Percentiles rank a stretch among this genome's conserved stretches.
Conservation (phyloP, 2,888 invertebrate species). For the Nowickia ferox region DNA sequence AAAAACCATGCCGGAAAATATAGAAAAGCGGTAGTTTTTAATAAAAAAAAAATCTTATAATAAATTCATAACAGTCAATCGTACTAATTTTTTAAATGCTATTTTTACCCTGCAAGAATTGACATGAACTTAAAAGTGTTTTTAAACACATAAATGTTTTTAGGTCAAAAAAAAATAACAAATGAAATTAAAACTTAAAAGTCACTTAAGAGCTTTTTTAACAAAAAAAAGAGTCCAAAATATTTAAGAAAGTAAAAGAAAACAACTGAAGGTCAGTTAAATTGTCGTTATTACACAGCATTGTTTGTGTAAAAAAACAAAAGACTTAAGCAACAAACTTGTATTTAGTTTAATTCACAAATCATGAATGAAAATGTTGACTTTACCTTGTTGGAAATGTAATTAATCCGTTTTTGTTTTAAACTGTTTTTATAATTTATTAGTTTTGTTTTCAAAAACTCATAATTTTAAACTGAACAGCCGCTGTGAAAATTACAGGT, state of each 20-base stretch:
- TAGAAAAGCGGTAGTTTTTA: constrained; percentile 63
- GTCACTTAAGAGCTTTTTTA: neutral
- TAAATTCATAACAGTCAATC: constrained; percentile 65
- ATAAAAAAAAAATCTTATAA: constrained; percentile 34
- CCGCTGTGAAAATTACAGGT: neutral
- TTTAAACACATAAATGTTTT: constrained; percentile 31
- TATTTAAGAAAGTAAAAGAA: constrained; percentile 36
- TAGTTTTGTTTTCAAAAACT: constrained; percentile 2
- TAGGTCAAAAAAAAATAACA: constrained; percentile 27
- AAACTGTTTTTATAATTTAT: neutral
- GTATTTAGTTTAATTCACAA: neutral
- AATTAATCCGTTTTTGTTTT: constrained; percentile 41
- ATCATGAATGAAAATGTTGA: neutral
- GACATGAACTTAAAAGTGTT: neutral
- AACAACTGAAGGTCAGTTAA: constrained; percentile 48
- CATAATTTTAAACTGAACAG: constrained; percentile 36
- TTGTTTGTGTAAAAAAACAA: constrained; percentile 67
- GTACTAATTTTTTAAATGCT: constrained; percentile 50
- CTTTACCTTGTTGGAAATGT: constrained; percentile 39
- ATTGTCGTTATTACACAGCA: neutral
- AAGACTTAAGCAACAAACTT: constrained; percentile 76
- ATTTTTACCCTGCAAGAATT: constrained; percentile 3
- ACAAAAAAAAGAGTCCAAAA: neutral
- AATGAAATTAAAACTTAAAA: constrained; percentile 34
- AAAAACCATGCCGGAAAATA: constrained; percentile 51